Evolutionary conservation across 2,888 invertebrate species (phyloP).

Genomic region (Ligdia adustata): DNA sequence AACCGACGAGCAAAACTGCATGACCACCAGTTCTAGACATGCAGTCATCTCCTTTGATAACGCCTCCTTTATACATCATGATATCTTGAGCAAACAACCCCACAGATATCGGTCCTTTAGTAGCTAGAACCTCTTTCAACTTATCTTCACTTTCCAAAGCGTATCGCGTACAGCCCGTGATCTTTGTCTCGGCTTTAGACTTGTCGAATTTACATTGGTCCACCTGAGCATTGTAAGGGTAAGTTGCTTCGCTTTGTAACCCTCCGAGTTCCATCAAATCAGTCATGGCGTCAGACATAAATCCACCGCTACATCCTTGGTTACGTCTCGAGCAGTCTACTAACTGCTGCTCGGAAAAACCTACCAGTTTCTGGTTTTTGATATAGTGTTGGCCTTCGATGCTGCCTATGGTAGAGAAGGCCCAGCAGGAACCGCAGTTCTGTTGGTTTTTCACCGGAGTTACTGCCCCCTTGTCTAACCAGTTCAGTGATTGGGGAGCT

Average conservation of each 20-base stretch:
- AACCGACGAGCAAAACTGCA: conserved; percentile 17
- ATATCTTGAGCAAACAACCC: too few relatives aligned
- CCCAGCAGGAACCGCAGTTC: conserved; percentile 14
- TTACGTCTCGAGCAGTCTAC: conserved; percentile 10
- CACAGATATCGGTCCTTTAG: too few relatives aligned
- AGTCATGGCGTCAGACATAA: not conserved
- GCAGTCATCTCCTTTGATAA: too few relatives aligned
- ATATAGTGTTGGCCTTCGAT: conserved; percentile 15
- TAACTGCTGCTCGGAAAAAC: conserved; percentile 20
- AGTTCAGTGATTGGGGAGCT: conserved; percentile 15
- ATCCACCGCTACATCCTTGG: not conserved
- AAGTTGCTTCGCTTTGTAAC: conserved; percentile 1
- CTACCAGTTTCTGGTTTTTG: not conserved
- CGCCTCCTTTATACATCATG: too few relatives aligned
- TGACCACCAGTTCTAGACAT: conserved; percentile 5
- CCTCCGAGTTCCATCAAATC: conserved; percentile 6
- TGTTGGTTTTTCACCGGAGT: conserved; percentile 8
- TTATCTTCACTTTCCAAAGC: conserved; percentile 1
- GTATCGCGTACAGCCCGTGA: conserved; percentile 5
- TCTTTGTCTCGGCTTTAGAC: not conserved
- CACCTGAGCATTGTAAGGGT: not conserved
- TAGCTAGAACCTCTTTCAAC: too few relatives aligned
- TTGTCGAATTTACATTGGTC: conserved; percentile 3
- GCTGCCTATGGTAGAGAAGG: conserved; percentile 11
- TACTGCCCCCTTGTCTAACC: not conserved